Evolutionary conservation across 2,888 invertebrate genomes (phyloP).

Genomic region (Trichogramma dendrolimi): DNA sequence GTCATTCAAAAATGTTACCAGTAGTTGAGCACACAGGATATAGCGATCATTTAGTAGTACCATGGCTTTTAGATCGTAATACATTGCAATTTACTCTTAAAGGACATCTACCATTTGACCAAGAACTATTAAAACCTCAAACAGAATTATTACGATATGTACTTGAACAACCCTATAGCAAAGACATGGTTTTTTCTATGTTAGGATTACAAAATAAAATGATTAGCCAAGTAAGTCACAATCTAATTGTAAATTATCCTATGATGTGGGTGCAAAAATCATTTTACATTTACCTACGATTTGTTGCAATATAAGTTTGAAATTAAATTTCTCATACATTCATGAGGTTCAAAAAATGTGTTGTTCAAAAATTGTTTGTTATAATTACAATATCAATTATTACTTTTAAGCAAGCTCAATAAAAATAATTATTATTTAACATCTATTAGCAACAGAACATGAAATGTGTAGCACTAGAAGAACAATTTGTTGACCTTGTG

Average conservation of each 20-base stretch:
- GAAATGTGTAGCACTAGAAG: conserved; percentile 83
- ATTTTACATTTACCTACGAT: neutral
- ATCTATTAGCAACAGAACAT: conserved; percentile 63
- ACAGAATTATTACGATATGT: conserved; percentile 83
- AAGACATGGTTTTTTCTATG: conserved; percentile 95
- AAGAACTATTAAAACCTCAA: conserved; percentile 83
- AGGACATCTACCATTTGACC: conserved; percentile 81
- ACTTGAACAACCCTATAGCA: conserved; percentile 88
- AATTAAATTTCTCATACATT: conserved; percentile 7
- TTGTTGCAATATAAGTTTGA: neutral
- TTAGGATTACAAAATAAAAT: conserved; percentile 88
- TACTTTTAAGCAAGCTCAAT: too few relatives aligned
- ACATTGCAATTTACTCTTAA: conserved; percentile 69
- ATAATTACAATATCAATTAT: conserved; percentile 19
- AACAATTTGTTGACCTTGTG: conserved; percentile 86
- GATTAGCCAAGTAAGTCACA: neutral
- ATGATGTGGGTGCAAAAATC: neutral
- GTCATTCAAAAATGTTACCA: conserved; percentile 85
- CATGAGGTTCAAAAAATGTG: conserved; percentile 6
- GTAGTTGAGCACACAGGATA: conserved; percentile 91
- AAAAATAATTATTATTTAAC: neutral
- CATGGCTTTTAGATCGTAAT: conserved; percentile 87
- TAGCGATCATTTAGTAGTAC: conserved; percentile 79
- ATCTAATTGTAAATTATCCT: neutral
- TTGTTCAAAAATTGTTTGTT: conserved; percentile 11